Conservation (phyloP, 92 coral and sea anemone genomes). For the Siderastrea siderea region DNA sequence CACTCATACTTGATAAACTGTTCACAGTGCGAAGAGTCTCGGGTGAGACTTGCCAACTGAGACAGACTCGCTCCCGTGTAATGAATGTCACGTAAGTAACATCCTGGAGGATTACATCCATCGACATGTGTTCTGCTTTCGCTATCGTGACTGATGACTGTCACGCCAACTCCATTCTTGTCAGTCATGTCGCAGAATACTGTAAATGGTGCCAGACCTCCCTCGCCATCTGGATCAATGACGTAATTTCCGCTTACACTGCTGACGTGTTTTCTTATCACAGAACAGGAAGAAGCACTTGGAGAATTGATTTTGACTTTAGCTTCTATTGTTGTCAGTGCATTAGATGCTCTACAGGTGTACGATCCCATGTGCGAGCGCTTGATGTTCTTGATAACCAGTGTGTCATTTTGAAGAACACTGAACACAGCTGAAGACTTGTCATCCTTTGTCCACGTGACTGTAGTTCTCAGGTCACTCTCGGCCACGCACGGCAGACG, state of each 20-base stretch:
- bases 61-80: conserved; percentile 59
- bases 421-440: conserved; percentile 1
- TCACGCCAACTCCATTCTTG: conserved; percentile 17
- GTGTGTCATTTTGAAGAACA: conserved; percentile 47
- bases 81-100: conserved; percentile 46
- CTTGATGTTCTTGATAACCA: conserved; percentile 26
- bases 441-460: conserved; percentile 23
- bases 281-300: neutral
- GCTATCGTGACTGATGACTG: conserved; percentile 15
- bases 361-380: conserved; percentile 38
- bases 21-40: conserved; percentile 62
- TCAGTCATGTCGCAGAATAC: too few species aligned
- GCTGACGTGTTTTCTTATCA: neutral
- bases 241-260: neutral
- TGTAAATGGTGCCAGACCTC: conserved; percentile 1
- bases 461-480: conserved; percentile 5
- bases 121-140: neutral
- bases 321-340: conserved; percentile 47
- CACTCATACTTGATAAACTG: too few species aligned
- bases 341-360: conserved; percentile 64
- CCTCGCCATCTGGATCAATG: neutral
- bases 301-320: conserved; percentile 16
- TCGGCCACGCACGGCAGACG: too few species aligned
- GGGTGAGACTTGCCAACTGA: conserved; percentile 64
- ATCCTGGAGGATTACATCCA: neutral